A percentile compares a stretch with the other conserved stretches of the same genome.
Conservation (phyloP, 1,140 invertebrate species). For the Euschistus heros region DNA sequence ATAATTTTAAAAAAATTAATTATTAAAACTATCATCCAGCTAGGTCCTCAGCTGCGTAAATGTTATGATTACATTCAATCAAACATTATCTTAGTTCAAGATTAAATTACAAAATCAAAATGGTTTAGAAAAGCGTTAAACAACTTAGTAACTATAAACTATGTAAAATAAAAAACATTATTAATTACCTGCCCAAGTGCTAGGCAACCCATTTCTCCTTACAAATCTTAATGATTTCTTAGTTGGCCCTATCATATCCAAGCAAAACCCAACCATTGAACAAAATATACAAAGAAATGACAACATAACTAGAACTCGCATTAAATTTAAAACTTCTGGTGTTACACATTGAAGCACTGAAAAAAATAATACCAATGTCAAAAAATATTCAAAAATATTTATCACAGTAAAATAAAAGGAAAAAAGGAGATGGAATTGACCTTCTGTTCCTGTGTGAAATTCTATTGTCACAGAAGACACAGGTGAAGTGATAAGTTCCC, state of each 20-base stretch:
- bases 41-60: too few relatives aligned
- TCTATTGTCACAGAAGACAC: conserved; percentile 19
- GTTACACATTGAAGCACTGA: conserved; percentile 41
- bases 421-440: background rate
- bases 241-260: conserved; percentile 41
- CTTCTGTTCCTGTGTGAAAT: conserved; percentile 23
- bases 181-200: conserved; percentile 38
- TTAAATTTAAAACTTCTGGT: conserved; percentile 40
- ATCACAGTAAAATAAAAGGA: background rate
- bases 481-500: conserved; percentile 17
- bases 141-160: background rate
- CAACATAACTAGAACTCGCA: conserved; percentile 42
- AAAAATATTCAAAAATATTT: conserved; percentile 19
- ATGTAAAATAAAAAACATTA: background rate
- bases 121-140: too few relatives aligned
- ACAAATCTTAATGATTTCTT: conserved; percentile 40
- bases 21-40: too few relatives aligned
- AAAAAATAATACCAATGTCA: conserved; percentile 29
- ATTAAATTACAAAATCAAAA: too few relatives aligned
- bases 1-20: too few relatives aligned
- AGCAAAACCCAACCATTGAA: conserved; percentile 41
- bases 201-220: conserved; percentile 41
- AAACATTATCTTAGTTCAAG: too few relatives aligned
- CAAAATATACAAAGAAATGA: conserved; percentile 42
- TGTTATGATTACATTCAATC: too few relatives aligned